Evolutionary conservation across 2,888 invertebrate species (phyloP), one percentile per base, ranked within the genome.

Genomic region (Hermodice carunculata): DNA sequence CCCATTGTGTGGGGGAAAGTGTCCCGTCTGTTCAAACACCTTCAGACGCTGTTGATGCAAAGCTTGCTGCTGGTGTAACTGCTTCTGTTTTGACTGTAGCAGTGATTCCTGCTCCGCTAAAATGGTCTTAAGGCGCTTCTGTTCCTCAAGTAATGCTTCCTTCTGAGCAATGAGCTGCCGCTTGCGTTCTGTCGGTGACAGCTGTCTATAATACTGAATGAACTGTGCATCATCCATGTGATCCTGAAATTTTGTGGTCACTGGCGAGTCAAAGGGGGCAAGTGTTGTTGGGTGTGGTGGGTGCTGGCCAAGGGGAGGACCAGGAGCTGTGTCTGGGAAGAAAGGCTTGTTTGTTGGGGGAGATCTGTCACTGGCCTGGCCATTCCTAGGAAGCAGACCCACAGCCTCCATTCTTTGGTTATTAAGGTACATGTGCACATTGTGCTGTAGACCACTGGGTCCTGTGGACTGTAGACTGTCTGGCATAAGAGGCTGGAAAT

Each of bases 51-150:
- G 28, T 2, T n/a, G 42, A 19, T 54, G 54, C 26, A 42, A 11
- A 8, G 40, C 54, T 37, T 54, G 54, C 42, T 54, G 54, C 2
- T 42, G 14, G 40, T 28, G 54, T 8, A 54, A 43, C 28, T 54
- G 54, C 26, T 42, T 28, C 54, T 54, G 54, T 24, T 54, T 54
- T 40, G 24, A 29, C 19, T 54, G 42, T 3, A 54, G 42, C 5
- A 54, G 42, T 29, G 40, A 28, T 28, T 54, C 54, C 40, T 54
- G 54, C 34, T 54, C 54, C 40, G 40, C 54, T 43, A 54, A 24
- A 24, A 54, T 42, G 19, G 17, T 24, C n/a, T 43, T 24, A 2
- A 54, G 54, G 6, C 54, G 40, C 29, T 54, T 19, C 28, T 54
- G 54, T 24, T 54, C 54, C 3, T 40, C 42, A 17, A 54, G 42